These are phyloP conservation scores for Globodera rostochiensis DNA, from an alignment of 1,140 invertebrate genomes.

Conservation along the genomic window DNA sequence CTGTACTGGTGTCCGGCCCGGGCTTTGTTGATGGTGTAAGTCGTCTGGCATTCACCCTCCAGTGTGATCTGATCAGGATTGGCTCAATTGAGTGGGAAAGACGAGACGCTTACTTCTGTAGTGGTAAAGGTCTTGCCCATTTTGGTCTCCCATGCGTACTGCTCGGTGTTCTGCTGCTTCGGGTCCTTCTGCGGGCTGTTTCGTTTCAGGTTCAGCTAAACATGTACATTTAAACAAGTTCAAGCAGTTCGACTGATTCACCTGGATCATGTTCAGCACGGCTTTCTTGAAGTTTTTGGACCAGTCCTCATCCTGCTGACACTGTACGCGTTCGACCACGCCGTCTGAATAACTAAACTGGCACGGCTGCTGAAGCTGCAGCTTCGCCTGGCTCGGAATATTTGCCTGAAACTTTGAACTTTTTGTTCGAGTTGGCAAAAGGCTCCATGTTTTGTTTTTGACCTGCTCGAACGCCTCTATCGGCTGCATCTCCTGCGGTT, in stretches of 20 bases:
- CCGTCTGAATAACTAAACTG: conserved; percentile 36
- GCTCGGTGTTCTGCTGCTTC: conserved; percentile 13
- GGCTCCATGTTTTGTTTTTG: conserved; percentile 19
- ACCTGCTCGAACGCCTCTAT: conserved; percentile 32
- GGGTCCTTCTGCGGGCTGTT: conserved; percentile 29
- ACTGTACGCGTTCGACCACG: conserved; percentile 35
- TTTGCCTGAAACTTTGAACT: conserved; percentile 1
- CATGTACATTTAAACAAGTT: too few relatives aligned
- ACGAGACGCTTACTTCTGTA: conserved; percentile 25
- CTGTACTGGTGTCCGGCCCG: conserved; percentile 36
- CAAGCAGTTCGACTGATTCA: conserved; percentile 49
- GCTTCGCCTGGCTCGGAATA: conserved; percentile 32
- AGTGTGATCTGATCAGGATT: conserved; percentile 39
- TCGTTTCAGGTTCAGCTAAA: conserved; percentile 39
- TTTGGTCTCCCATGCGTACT: conserved; percentile 20
- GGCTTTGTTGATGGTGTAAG: conserved; percentile 40
- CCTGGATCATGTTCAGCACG: conserved; percentile 61
- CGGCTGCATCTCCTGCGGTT: conserved; percentile 30
- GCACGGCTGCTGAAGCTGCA: conserved; percentile 26
- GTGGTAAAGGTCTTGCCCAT: conserved; percentile 30
- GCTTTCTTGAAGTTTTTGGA: conserved; percentile 65
- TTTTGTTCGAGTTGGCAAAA: not conserved
- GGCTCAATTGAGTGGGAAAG: not conserved
- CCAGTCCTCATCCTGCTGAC: conserved; percentile 57
- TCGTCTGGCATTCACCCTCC: conserved; percentile 44